A percentile compares a stretch with the other conserved stretches of the same genome.
Evolutionary conservation across 2,113 vertebrate species (phyloP).

Genomic region (Microtus richardsoni): DNA sequence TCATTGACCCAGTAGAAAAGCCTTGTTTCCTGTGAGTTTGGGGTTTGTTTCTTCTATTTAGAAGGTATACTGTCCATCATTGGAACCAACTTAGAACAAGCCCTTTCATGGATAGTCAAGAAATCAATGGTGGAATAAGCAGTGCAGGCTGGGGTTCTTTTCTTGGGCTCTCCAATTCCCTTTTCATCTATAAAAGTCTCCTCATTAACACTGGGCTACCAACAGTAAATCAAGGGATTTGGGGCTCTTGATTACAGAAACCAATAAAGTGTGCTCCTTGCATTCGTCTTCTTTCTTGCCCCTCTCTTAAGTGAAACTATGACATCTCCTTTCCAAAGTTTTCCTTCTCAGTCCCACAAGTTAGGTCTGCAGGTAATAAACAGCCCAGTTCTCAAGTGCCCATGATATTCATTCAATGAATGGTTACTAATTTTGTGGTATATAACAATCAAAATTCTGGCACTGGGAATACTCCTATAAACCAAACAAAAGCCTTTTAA

Average conservation of each 20-base stretch:
- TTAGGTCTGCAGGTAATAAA: not conserved
- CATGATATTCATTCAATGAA: slow-evolving; percentile 18
- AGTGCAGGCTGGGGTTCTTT: slow-evolving; percentile 12
- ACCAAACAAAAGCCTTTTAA: slow-evolving; percentile 1
- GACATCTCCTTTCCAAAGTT: not conserved
- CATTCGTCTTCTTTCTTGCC: not conserved
- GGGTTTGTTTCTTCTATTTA: slow-evolving; percentile 9
- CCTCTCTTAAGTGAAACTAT: slow-evolving; percentile 23
- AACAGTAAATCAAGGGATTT: not conserved
- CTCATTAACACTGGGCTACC: slow-evolving; percentile 22
- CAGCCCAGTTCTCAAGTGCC: not conserved
- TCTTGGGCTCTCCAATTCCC: not conserved
- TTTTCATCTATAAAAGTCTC: slow-evolving; percentile 45
- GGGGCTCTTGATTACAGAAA: not conserved
- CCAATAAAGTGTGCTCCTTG: not conserved
- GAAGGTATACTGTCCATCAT: not conserved
- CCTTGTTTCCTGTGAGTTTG: not conserved
- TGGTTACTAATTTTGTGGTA: not conserved
- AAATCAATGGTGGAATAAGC: not conserved
- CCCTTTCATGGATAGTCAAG: slow-evolving; percentile 27
- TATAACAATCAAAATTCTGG: not conserved
- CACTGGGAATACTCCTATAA: not conserved
- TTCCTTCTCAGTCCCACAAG: not conserved
- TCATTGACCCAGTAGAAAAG: not conserved
- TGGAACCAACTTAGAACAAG: slow-evolving; percentile 14